These are phyloP conservation scores for Orthosia incerta DNA, from an alignment of 2,888 invertebrate species.

Conservation along the genomic window DNA sequence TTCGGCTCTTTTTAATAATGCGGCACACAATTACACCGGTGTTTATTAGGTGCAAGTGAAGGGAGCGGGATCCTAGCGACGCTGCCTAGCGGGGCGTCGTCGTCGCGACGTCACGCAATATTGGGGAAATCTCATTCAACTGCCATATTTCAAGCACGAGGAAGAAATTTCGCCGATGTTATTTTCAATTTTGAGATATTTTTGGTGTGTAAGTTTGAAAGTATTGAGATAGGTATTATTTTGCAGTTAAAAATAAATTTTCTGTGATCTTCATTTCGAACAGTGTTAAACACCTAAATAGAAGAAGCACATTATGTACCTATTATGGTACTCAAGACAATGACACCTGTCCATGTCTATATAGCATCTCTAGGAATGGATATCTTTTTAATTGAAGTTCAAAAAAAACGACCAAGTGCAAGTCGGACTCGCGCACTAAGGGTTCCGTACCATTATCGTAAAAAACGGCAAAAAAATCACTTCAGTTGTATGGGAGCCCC, in stretches of 20 bases:
- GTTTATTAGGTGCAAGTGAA: constrained; percentile 73
- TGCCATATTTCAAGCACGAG: constrained; percentile 55
- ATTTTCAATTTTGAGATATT: constrained; percentile 32
- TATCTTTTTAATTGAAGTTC: neutral
- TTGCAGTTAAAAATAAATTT: constrained; percentile 7
- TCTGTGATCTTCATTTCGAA: neutral
- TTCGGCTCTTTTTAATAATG: constrained; percentile 54
- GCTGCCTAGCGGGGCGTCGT: constrained; percentile 58
- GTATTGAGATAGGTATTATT: neutral
- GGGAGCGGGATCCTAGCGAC: constrained; percentile 78
- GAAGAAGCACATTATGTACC: neutral
- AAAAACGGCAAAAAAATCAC: too few relatives aligned
- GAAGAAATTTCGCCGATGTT: constrained; percentile 31
- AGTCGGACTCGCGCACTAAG: too few relatives aligned
- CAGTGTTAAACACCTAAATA: neutral
- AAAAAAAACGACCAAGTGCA: too few relatives aligned
- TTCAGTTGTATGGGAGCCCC: too few relatives aligned
- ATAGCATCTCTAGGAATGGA: neutral
- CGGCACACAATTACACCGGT: constrained; percentile 65
- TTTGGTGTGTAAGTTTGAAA: constrained; percentile 1
- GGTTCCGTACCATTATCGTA: too few relatives aligned
- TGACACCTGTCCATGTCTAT: too few relatives aligned
- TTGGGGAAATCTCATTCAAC: constrained; percentile 66
- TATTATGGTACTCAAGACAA: too few relatives aligned
- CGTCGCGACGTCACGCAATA: constrained; percentile 53